phyloP scores from a whole-genome alignment of 2,797 vertebrate species.

The Tokudaia tokunoshimensis region DNA sequence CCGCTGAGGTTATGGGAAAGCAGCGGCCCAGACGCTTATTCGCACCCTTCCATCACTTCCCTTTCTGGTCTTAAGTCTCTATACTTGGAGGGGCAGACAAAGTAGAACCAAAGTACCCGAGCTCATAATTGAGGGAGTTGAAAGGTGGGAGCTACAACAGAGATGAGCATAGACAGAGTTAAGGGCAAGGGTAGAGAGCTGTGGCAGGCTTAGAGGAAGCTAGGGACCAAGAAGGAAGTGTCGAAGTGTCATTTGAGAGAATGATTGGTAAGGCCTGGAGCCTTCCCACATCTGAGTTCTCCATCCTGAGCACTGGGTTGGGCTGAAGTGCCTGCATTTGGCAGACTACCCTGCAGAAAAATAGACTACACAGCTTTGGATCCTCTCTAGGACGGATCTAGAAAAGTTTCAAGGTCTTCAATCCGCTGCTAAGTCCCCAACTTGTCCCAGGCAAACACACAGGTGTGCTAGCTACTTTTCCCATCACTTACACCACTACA shows the following conservation, averaged over 20 bases:
- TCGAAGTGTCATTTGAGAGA: neutral
- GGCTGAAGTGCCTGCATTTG: neutral
- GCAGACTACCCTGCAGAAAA: neutral
- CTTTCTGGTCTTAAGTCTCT: slow-evolving; percentile 37
- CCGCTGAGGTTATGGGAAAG: neutral
- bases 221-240: neutral
- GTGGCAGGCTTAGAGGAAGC: neutral
- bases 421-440: neutral
- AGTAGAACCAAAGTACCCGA: neutral
- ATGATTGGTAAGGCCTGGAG: neutral
- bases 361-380: neutral
- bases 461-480: slow-evolving; percentile 60
- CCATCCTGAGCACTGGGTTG: neutral
- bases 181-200: neutral
- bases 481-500: rapidly evolving
- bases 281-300: neutral
- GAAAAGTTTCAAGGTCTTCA: neutral
- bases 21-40: neutral
- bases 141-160: neutral
- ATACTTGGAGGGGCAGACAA: neutral
- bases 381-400: neutral
- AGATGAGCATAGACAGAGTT: neutral
- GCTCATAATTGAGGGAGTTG: neutral
- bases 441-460: neutral
- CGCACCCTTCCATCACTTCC: neutral